Evolutionary conservation across 2,888 invertebrate species (phyloP).

Genomic region (Pandemis heparana): DNA sequence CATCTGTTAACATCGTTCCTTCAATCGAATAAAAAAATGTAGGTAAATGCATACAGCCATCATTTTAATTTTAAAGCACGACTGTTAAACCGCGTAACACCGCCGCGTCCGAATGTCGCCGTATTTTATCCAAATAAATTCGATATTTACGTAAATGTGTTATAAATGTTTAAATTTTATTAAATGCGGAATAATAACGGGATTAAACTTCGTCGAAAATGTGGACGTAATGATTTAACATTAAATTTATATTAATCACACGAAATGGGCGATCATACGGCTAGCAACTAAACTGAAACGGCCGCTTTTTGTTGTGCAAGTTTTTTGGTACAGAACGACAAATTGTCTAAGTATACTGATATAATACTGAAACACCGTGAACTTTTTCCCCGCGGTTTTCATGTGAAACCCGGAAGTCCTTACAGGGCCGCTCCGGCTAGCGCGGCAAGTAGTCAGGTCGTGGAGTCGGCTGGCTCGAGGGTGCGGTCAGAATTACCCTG

Average conservation of each 20-base stretch:
- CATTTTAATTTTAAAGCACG: slow-evolving; percentile 16
- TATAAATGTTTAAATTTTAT: slow-evolving; percentile 9
- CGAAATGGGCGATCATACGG: background rate
- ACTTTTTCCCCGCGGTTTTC: too few species aligned
- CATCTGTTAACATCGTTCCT: too few species aligned
- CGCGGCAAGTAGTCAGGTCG: too few species aligned
- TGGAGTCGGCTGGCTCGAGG: too few species aligned
- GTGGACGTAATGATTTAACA: background rate
- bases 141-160: slow-evolving; percentile 16
- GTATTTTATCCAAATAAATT: slow-evolving; percentile 6
- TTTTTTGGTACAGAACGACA: too few species aligned
- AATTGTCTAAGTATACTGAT: too few species aligned
- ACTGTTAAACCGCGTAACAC: slow-evolving; percentile 17
- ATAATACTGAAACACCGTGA: too few species aligned
- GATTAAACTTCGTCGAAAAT: background rate
- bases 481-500: too few species aligned
- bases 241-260: background rate
- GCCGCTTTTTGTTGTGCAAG: too few species aligned
- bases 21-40: background rate
- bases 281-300: too few species aligned
- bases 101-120: background rate
- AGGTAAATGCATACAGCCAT: background rate
- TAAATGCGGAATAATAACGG: background rate
- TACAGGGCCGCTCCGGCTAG: too few species aligned
- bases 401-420: too few species aligned